Evolutionary conservation across 1,140 invertebrate genomes (phyloP), one percentile per base, ranked within the genome.

Genomic region (Drosophila kohkoa): DNA sequence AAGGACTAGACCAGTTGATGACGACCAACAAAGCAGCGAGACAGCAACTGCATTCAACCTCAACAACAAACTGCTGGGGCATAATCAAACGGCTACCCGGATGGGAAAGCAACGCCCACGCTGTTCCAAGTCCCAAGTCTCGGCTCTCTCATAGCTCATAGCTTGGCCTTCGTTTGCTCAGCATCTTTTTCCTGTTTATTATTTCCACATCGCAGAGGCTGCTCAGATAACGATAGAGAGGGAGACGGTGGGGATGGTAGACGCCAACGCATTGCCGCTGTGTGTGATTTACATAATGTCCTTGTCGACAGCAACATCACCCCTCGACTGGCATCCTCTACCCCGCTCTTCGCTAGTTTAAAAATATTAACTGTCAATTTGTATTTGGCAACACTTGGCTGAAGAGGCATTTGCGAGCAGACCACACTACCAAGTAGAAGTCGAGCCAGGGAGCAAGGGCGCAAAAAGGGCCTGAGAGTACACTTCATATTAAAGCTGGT

Each of bases 281-380:
- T 79, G 58, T 57, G 54, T 73, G 85, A 89, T 88, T 88, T 88
- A 89, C 83, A 88, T 88, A 88, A 88, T 88, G 85, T 88, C 83
- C 85, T 89, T 89, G 86, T 80, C 69, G 86, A 82, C 73, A 73
- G 58, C 58, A 63, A 35, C 30, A 3, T 5, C 3, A 20, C 15
- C 38, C 38, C 35, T 48, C 15, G 54, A 41, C 35, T 41, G 49
- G 20, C 45, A 48, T 28, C 48, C 15, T 25, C 49, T 2, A 7
- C 45, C 11, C 55, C 48, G 8, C n/a, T 41, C 49, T 54, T 73
- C 75, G 58, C 82, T 79, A 90, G 82, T 83, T 87, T 82, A 90
- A 90, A 90, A 90, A 90, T 90, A 90, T 90, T 87, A 90, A 87
- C 87, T 90, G 87, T 90, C 87, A 90, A 90, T 90, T 87, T 90